Percentiles rank a stretch among this genome's conserved stretches.
These are phyloP conservation scores for Takifugu rubripes DNA, from an alignment of 2,797 vertebrate species.

Conservation along the genomic window DNA sequence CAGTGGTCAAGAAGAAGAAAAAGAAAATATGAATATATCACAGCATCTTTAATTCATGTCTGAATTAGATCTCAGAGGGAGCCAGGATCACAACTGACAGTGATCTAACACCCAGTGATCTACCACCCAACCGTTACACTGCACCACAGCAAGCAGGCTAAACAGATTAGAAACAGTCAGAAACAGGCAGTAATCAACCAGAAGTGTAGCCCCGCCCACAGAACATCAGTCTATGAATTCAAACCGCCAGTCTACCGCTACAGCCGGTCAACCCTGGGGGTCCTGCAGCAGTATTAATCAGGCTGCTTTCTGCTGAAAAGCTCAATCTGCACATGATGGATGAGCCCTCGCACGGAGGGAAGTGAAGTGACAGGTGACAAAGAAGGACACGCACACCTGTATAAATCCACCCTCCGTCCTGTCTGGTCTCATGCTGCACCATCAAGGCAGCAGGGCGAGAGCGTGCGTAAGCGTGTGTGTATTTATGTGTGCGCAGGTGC, in stretches of 20 bases:
- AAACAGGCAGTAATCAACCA: slow-evolving; percentile 15
- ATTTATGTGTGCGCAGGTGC: slow-evolving; percentile 20
- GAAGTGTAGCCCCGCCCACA: slow-evolving; percentile 32
- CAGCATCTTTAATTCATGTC: too few relatives aligned
- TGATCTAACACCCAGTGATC: too few relatives aligned
- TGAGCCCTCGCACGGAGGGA: slow-evolving; percentile 72
- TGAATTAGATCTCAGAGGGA: too few relatives aligned
- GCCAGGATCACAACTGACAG: too few relatives aligned
- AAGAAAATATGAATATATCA: too few relatives aligned
- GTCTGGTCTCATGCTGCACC: slow-evolving; percentile 55
- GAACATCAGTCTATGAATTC: slow-evolving; percentile 32
- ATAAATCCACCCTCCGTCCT: slow-evolving; percentile 73
- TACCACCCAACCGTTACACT: too few relatives aligned
- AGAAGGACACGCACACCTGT: slow-evolving; percentile 81
- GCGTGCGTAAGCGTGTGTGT: slow-evolving; percentile 30
- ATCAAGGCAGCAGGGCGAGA: slow-evolving; percentile 65
- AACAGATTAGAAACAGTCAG: not conserved
- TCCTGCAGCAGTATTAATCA: slow-evolving; percentile 71
- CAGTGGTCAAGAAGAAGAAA: too few relatives aligned
- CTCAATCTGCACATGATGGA: slow-evolving; percentile 82
- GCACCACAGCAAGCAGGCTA: too few relatives aligned
- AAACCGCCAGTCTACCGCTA: slow-evolving; percentile 48
- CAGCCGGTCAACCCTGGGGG: slow-evolving; percentile 65
- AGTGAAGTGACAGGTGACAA: slow-evolving; percentile 81
- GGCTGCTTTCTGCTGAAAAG: slow-evolving; percentile 77